A percentile compares a stretch with the other conserved stretches of the same genome.
phyloP scores from a whole-genome alignment of 2,888 invertebrate species.

The Cotesia congregata region DNA sequence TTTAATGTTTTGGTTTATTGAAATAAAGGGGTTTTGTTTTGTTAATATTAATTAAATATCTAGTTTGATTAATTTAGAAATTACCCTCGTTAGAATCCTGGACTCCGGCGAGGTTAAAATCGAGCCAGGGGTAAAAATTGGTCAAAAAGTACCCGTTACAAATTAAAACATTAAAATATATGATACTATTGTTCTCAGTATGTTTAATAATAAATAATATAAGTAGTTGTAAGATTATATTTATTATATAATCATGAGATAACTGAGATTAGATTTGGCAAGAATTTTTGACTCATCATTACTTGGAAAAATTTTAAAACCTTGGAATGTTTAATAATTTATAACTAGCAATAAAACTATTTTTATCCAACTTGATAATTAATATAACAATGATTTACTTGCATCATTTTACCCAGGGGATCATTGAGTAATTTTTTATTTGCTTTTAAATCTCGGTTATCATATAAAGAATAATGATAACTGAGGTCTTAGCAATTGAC shows the following conservation, averaged over 20 bases:
- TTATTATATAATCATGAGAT: neutral
- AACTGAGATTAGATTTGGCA: neutral
- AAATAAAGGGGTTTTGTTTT: too few species aligned
- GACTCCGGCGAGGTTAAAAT: too few species aligned
- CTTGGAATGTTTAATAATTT: neutral
- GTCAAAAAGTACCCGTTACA: too few species aligned
- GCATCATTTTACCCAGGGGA: neutral
- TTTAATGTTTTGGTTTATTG: too few species aligned
- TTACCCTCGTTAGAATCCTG: too few species aligned
- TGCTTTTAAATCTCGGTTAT: neutral
- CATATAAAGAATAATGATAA: neutral
- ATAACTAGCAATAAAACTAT: neutral
- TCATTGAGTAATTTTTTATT: neutral
- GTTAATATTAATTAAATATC: too few species aligned
- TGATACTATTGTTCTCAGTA: neutral
- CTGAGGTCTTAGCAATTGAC: neutral
- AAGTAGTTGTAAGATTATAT: neutral
- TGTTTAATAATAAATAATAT: neutral
- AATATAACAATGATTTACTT: neutral
- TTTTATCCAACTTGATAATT: neutral
- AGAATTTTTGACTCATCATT: neutral
- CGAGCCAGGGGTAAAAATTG: too few species aligned
- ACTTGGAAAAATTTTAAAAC: neutral
- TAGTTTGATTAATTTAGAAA: too few species aligned
- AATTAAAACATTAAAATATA: neutral